These are phyloP conservation scores for Sturmia bella DNA, from an alignment of 2,888 invertebrate species.

Conservation along the genomic window DNA sequence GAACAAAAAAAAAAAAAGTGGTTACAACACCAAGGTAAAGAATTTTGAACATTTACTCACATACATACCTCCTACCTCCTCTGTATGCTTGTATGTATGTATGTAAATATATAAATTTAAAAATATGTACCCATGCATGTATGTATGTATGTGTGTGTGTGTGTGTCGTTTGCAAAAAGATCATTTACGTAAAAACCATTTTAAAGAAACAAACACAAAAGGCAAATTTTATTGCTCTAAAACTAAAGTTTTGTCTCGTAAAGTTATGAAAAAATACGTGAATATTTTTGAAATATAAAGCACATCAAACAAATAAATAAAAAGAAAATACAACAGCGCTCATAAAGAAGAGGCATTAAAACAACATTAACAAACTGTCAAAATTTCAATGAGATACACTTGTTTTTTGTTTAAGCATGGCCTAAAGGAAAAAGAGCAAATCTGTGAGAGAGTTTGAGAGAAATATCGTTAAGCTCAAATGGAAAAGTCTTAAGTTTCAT, in stretches of 20 bases:
- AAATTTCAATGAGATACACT: slow-evolving; percentile 52
- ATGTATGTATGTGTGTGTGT: not conserved
- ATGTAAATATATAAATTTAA: slow-evolving; percentile 22
- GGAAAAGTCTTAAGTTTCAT: no score
- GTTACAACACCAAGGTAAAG: slow-evolving; percentile 19
- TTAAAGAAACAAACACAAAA: not conserved
- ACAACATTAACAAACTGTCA: slow-evolving; percentile 51
- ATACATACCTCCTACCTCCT: no score
- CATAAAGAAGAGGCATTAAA: slow-evolving; percentile 42
- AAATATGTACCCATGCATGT: no score
- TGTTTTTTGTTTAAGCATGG: slow-evolving; percentile 41
- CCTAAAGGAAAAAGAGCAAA: slow-evolving; percentile 27
- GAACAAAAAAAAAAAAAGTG: not conserved
- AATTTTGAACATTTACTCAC: slow-evolving; percentile 15
- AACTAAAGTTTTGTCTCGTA: slow-evolving; percentile 58
- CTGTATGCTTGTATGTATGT: not conserved
- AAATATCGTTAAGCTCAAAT: no score
- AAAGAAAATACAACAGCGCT: not conserved
- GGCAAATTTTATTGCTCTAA: not conserved
- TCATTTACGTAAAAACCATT: not conserved
- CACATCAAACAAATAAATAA: not conserved
- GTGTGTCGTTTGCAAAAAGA: slow-evolving; percentile 17
- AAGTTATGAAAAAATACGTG: slow-evolving; percentile 68
- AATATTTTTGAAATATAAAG: slow-evolving; percentile 33
- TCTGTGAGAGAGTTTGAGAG: not conserved